A percentile compares a stretch with the other conserved stretches of the same genome.
Conservation (phyloP, 92 coral and sea anemone species). For the Epizoanthus fatuus region DNA sequence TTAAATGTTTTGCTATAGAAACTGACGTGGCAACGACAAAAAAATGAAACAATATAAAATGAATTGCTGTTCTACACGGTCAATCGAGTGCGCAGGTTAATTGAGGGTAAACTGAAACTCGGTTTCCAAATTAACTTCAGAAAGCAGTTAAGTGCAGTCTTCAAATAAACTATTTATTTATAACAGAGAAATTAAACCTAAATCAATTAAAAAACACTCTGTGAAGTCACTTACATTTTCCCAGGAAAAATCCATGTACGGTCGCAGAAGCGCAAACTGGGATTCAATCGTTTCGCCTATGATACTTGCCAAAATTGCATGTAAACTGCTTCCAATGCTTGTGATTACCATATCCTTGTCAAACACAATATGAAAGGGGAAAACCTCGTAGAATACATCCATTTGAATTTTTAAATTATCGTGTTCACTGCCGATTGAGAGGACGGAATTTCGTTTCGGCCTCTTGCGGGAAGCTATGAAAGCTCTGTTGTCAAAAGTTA, state of each 20-base stretch:
- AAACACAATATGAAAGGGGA: slow-evolving; percentile 90
- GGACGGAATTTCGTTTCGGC: slow-evolving; percentile 86
- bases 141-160: neutral
- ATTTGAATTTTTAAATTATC: slow-evolving; percentile 80
- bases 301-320: slow-evolving; percentile 67
- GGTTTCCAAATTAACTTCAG: no score
- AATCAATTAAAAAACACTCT: slow-evolving; percentile 1
- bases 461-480: slow-evolving; percentile 77
- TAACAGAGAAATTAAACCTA: neutral
- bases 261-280: slow-evolving; percentile 77
- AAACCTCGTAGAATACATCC: slow-evolving; percentile 90
- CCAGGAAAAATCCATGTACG: slow-evolving; percentile 89
- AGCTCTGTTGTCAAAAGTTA: slow-evolving; percentile 83
- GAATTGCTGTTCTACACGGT: no score
- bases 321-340: slow-evolving; percentile 81
- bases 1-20: no score
- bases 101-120: no score
- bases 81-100: no score
- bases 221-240: slow-evolving; percentile 74
- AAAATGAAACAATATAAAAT: no score
- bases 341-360: slow-evolving; percentile 83
- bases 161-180: slow-evolving; percentile 14
- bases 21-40: no score
- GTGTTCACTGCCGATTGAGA: slow-evolving; percentile 79
- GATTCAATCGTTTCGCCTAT: slow-evolving; percentile 75